Base-by-base conservation (phyloP, 2,888 invertebrate genomes). In the Leptopilina drosophilae region DNA sequence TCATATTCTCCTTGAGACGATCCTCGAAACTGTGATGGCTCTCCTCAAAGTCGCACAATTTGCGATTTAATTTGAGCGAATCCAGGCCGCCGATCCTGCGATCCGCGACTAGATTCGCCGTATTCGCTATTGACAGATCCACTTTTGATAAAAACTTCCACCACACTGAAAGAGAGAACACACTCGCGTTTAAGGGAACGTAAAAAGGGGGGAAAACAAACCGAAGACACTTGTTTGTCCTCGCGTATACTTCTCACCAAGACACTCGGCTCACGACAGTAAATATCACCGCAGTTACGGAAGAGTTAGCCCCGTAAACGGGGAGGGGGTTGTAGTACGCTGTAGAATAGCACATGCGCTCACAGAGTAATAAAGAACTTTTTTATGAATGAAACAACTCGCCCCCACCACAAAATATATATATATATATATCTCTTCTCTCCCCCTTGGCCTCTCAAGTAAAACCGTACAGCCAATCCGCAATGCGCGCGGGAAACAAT, bases 301-400 rank as follows among this genome's bases (percentile, higher is more conserved):
- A 62, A 76, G 77, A 77, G 82, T 75, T 78, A 78, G 82, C n/a
- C 53, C 53, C 53, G 53, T 73, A 53, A 73, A 73, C 26, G 78
- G 80, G 82, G 65, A 69, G 80, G 77, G 77, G 81, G 83, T 67
- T 78, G 81, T 76, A 56, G 84, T 84, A 86, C 86, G 87, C 87
- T 85, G 85, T 87, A 87, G 90, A 89, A 87, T 90, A 88, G 91
- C 91, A 90, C 91, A 91, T 91, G 91, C 91, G 91, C 91, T 89
- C 84, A 84, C 84, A 87, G 88, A 87, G 89, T 89, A 89, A 90
- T 90, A 89, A 90, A 90, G 89, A 89, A 90, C 89, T 90, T 90
- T 91, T 91, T 91, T 91, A 91, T 91, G 91, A 91, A 91, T 91
- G 91, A 91, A 91, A 90, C 88, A 86, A 87, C 85, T 87, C 86